phyloP scores from a whole-genome alignment of 2,113 vertebrate species.

The Platanista minor region DNA sequence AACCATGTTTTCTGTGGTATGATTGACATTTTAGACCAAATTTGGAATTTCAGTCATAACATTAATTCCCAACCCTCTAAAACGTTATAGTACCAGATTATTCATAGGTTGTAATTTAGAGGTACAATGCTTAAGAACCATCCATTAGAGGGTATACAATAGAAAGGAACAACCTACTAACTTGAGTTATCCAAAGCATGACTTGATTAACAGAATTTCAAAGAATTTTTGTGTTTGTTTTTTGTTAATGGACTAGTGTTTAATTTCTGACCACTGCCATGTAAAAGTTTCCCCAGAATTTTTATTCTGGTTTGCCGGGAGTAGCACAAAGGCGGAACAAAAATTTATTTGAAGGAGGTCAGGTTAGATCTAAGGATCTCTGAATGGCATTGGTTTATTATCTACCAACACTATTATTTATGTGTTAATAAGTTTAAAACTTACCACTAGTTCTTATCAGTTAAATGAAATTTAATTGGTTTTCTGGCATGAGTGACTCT shows the following conservation, averaged over 20 bases:
- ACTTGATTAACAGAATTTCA: constrained; percentile 13
- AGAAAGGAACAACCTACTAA: constrained; percentile 24
- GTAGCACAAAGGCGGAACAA: constrained; percentile 11
- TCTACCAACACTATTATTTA: constrained; percentile 28
- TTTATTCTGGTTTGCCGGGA: constrained; percentile 24
- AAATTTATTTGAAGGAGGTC: constrained; percentile 25
- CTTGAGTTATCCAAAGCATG: background rate
- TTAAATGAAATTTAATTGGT: constrained; percentile 43
- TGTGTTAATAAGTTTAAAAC: constrained; percentile 34
- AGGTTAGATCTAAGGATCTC: background rate
- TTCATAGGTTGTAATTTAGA: constrained; percentile 12
- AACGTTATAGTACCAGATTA: constrained; percentile 8
- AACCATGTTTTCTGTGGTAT: background rate
- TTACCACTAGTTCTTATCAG: constrained; percentile 21
- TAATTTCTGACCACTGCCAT: constrained; percentile 40
- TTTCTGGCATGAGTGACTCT: constrained; percentile 29
- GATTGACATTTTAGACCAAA: background rate
- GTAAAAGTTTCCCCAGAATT: background rate
- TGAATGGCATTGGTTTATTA: constrained; percentile 7
- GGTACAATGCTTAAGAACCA: background rate
- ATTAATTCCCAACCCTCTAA: constrained; percentile 2
- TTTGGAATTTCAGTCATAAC: constrained; percentile 20
- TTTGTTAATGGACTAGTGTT: constrained; percentile 27
- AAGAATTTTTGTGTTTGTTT: background rate
- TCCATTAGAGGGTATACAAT: background rate